These are phyloP conservation scores for Drosophila saltans DNA, from an alignment of 1,140 invertebrate species.

Conservation along the genomic window DNA sequence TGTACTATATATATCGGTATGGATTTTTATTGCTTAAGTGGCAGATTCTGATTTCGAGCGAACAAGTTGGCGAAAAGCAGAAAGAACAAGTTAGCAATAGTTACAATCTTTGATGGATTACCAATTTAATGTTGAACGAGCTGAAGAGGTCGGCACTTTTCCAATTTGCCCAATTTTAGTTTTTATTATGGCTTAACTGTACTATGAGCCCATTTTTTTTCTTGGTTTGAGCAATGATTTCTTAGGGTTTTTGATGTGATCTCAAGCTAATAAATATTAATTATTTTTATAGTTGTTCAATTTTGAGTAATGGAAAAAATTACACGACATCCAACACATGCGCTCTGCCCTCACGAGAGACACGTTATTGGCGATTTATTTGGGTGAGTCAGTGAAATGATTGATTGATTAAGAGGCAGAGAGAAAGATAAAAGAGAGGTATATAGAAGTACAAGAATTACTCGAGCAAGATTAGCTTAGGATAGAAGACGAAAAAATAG, in stretches of 20 bases:
- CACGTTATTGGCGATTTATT: conserved; percentile 74
- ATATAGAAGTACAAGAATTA: conserved; percentile 36
- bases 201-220: conserved; percentile 43
- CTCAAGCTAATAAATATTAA: conserved; percentile 47
- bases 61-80: conserved; percentile 55
- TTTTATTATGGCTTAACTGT: conserved; percentile 25
- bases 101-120: conserved; percentile 77
- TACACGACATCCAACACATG: conserved; percentile 84
- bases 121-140: conserved; percentile 41
- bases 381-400: conserved; percentile 57
- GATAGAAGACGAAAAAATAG: conserved; percentile 38
- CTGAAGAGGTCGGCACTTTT: conserved; percentile 51
- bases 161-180: conserved; percentile 45
- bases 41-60: conserved; percentile 39
- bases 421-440: conserved; percentile 37
- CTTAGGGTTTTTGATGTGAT: conserved; percentile 46
- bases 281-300: conserved; percentile 45
- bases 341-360: conserved; percentile 83
- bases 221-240: conserved; percentile 44
- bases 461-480: conserved; percentile 57
- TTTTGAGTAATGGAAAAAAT: conserved; percentile 75
- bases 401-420: conserved; percentile 45
- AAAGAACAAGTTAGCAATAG: conserved; percentile 70
- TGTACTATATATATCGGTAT: conserved; percentile 26
- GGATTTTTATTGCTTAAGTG: conserved; percentile 44